phyloP scores from a whole-genome alignment of 1,140 invertebrate species.

The Galendromus occidentalis region DNA sequence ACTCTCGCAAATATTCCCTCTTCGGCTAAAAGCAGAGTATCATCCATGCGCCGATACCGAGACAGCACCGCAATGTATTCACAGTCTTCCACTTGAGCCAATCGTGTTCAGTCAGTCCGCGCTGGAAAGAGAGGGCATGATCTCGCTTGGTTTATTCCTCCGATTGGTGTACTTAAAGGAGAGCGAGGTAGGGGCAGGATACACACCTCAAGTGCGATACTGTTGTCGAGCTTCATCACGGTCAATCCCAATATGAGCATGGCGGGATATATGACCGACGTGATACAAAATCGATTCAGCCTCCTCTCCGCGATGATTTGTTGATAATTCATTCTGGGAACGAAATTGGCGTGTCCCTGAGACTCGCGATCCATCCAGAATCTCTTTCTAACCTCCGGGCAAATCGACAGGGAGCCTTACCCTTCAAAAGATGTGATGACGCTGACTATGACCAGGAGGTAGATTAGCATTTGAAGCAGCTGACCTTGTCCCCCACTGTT shows the following conservation, averaged over 20 bases:
- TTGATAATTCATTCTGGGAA: background rate
- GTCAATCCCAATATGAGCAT: background rate
- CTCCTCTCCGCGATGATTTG: background rate
- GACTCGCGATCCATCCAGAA: no score
- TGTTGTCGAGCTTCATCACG: background rate
- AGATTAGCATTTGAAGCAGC: background rate
- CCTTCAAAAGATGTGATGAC: slow-evolving; percentile 2
- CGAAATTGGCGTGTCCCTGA: no score
- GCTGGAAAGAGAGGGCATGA: background rate
- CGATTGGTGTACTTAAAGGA: no score
- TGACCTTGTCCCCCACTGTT: background rate
- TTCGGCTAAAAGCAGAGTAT: background rate
- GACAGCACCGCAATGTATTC: background rate
- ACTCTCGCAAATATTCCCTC: no score
- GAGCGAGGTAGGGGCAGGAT: no score
- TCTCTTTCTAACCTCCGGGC: background rate
- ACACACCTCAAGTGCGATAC: background rate
- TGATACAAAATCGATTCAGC: background rate
- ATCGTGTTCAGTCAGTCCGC: background rate
- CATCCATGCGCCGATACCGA: background rate
- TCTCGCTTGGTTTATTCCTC: no score
- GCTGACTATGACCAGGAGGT: background rate
- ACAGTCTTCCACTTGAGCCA: background rate
- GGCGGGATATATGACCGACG: background rate
- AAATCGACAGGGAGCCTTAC: background rate